Evolutionary conservation across 1,140 invertebrate species (phyloP).

Genomic region (Zaprionus davidi): DNA sequence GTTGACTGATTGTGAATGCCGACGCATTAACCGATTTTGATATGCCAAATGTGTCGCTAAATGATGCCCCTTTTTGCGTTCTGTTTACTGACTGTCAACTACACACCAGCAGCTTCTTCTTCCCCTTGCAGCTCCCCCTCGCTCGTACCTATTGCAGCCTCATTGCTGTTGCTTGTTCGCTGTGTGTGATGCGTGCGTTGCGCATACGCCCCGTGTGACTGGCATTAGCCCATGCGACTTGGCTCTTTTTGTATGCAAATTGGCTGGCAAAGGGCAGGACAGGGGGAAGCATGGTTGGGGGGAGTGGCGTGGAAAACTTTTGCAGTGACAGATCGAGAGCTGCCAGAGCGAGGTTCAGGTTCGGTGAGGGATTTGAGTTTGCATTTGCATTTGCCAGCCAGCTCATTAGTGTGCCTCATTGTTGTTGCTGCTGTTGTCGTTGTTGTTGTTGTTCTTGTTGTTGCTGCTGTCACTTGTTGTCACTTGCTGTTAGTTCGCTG

Average conservation of each 20-base stretch:
- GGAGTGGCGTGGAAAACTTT: constrained; percentile 28
- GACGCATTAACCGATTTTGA: constrained; percentile 63
- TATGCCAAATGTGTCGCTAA: constrained; percentile 81
- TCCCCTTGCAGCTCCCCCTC: not conserved
- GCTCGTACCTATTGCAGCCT: not conserved
- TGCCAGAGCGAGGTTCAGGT: constrained; percentile 33
- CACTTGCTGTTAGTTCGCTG: constrained; percentile 35
- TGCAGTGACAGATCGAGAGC: constrained; percentile 45
- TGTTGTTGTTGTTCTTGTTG: constrained; percentile 59
- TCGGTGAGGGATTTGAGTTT: constrained; percentile 34
- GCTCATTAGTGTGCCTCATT: constrained; percentile 71
- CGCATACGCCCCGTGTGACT: constrained; percentile 64
- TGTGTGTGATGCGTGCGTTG: constrained; percentile 31
- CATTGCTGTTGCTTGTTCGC: not conserved
- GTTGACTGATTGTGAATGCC: constrained; percentile 69
- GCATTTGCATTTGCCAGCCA: constrained; percentile 54
- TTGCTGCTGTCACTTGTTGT: constrained; percentile 49
- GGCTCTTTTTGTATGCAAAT: constrained; percentile 69
- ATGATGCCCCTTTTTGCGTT: constrained; percentile 69
- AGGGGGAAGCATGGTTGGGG: not conserved
- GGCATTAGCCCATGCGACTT: constrained; percentile 41
- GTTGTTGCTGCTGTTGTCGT: constrained; percentile 37
- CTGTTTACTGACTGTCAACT: not conserved
- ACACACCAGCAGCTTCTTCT: not conserved
- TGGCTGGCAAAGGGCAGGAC: constrained; percentile 7